Percentiles rank a stretch among this genome's conserved stretches.
Evolutionary conservation across 1,140 invertebrate species (phyloP).

Genomic region (Cotesia vestalis): DNA sequence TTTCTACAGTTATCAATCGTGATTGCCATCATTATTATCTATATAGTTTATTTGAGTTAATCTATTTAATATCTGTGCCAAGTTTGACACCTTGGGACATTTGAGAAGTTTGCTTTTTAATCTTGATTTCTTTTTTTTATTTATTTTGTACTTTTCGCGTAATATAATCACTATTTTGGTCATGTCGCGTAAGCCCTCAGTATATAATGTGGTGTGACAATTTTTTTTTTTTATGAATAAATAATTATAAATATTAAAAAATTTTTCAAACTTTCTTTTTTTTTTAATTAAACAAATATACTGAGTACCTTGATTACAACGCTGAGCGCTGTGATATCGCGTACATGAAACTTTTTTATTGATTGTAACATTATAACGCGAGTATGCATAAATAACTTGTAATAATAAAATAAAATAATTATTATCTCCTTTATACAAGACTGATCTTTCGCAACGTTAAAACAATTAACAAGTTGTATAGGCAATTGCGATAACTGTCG

Average conservation of each 20-base stretch:
- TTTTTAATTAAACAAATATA: conserved; percentile 33
- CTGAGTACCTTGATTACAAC: conserved; percentile 56
- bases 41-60: neutral
- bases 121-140: too few relatives aligned
- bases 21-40: conserved; percentile 23
- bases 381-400: conserved; percentile 53
- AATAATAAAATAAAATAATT: conserved; percentile 50
- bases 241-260: conserved; percentile 1
- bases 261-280: neutral
- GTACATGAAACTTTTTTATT: conserved; percentile 61
- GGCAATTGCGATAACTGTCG: conserved; percentile 17
- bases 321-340: conserved; percentile 66
- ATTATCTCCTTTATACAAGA: conserved; percentile 53
- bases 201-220: conserved; percentile 36
- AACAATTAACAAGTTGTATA: conserved; percentile 55
- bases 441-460: conserved; percentile 63
- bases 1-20: conserved; percentile 20
- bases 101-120: too few relatives aligned
- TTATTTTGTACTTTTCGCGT: conserved; percentile 8
- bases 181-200: conserved; percentile 44
- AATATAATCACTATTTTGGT: neutral
- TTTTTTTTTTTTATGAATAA: conserved; percentile 22
- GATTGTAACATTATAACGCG: conserved; percentile 51
- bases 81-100: too few relatives aligned
- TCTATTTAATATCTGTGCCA: conserved; percentile 11